These are phyloP conservation scores for Rhagologus leucostigma DNA, from an alignment of 2,113 vertebrate genomes.

Conservation along the genomic window DNA sequence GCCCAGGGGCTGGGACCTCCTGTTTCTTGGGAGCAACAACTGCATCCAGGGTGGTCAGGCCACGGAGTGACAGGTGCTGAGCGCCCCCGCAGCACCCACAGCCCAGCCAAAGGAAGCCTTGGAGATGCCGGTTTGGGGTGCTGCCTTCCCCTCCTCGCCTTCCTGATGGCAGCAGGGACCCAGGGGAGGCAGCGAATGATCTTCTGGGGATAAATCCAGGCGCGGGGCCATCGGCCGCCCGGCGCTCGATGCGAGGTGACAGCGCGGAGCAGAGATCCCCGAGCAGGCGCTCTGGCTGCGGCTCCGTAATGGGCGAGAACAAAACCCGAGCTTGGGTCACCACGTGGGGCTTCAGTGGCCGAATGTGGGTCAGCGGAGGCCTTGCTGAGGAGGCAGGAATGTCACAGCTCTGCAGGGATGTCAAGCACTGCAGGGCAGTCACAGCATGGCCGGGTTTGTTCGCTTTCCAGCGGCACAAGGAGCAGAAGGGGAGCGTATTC, in stretches of 20 bases:
- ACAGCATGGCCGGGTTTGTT: neutral
- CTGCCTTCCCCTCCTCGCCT: neutral
- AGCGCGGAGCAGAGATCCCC: neutral
- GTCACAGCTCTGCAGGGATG: neutral
- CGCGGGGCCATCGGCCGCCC: neutral
- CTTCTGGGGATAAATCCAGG: neutral
- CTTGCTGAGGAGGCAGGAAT: neutral
- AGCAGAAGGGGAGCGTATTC: rapidly evolving
- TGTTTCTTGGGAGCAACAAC: neutral
- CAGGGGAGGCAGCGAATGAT: neutral
- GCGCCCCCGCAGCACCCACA: rapidly evolving
- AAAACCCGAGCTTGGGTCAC: neutral
- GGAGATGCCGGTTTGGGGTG: neutral
- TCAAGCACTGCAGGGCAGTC: neutral
- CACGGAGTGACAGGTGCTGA: rapidly evolving
- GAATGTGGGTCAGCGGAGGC: neutral
- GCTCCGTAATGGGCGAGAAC: neutral
- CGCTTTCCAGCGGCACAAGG: neutral
- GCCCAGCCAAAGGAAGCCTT: neutral
- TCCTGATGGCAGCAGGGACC: neutral
- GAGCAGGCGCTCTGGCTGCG: neutral
- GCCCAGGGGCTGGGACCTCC: neutral
- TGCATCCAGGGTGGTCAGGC: neutral
- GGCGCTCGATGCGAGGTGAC: neutral
- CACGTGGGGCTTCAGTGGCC: neutral